Evolutionary conservation across 2,113 vertebrate genomes (phyloP).

Genomic region (Chloropsis cyanopogon): DNA sequence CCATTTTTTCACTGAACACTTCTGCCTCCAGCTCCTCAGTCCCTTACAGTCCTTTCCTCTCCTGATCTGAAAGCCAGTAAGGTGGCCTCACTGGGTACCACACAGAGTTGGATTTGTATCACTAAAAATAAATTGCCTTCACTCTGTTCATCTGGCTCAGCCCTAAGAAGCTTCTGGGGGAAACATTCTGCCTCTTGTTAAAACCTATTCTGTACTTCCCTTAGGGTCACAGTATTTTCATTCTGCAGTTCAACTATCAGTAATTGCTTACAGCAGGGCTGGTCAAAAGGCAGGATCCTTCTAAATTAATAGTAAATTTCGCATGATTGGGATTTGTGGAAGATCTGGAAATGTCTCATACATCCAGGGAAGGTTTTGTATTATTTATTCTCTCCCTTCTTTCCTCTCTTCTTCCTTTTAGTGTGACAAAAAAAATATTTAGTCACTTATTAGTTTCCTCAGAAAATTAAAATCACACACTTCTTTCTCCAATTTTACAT

Average conservation of each 20-base stretch:
- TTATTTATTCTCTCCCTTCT: not conserved
- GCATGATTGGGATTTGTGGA: not conserved
- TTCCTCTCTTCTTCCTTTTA: not conserved
- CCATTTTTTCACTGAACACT: not conserved
- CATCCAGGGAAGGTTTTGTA: not conserved
- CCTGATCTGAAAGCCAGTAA: not conserved
- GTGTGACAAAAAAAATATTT: not conserved
- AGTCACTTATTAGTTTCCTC: not conserved
- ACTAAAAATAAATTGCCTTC: not conserved
- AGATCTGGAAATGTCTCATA: not conserved
- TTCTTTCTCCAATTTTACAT: not conserved
- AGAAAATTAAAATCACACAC: not conserved
- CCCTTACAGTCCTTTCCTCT: not conserved
- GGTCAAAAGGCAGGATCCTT: not conserved
- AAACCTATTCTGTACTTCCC: not conserved
- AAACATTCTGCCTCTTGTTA: not conserved
- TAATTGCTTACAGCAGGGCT: not conserved
- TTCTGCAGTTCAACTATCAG: not conserved
- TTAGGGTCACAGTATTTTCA: not conserved
- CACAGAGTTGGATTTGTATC: not conserved
- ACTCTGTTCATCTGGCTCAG: not conserved
- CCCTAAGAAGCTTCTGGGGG: not conserved
- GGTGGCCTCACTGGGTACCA: not conserved
- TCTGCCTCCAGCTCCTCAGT: not conserved
- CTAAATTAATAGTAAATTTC: not conserved